Conservation (phyloP, 2,888 invertebrate species). For the Drosophila cognata region DNA sequence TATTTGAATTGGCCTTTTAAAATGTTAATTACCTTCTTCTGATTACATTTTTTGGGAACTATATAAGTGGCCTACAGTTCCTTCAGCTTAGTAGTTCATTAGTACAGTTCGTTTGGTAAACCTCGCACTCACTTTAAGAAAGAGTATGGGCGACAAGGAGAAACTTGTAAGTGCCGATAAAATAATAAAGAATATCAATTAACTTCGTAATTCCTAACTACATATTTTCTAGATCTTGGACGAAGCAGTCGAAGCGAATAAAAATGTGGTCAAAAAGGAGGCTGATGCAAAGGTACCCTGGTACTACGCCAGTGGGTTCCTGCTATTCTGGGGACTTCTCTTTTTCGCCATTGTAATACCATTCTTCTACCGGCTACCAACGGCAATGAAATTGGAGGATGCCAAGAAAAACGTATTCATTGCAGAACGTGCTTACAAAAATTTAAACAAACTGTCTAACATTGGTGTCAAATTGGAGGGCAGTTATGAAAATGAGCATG, state of each 20-base stretch:
- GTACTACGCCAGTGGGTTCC: constrained; percentile 65
- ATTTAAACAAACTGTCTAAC: constrained; percentile 43
- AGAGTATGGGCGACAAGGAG: constrained; percentile 9
- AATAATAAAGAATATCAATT: constrained; percentile 3
- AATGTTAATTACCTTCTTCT: not conserved
- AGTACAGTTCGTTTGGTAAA: not conserved
- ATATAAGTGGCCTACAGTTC: not conserved
- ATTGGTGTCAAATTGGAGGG: constrained; percentile 85
- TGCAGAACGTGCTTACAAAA: constrained; percentile 87
- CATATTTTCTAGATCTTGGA: constrained; percentile 28
- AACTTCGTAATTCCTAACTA: not conserved
- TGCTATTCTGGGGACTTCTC: constrained; percentile 66
- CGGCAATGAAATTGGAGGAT: constrained; percentile 53
- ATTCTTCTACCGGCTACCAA: constrained; percentile 60
- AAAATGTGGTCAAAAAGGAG: not conserved
- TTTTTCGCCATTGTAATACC: constrained; percentile 63
- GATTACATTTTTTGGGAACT: constrained; percentile 9
- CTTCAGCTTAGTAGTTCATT: not conserved
- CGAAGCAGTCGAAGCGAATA: constrained; percentile 26
- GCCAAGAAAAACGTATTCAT: constrained; percentile 86
- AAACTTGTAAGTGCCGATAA: constrained; percentile 16
- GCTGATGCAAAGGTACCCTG: constrained; percentile 48
- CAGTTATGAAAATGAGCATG: constrained; percentile 89
- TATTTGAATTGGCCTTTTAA: constrained; percentile 14
- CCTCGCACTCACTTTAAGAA: not conserved